These are phyloP conservation scores for Microdon myrmicae DNA, from an alignment of 2,888 invertebrate species.

Conservation along the genomic window DNA sequence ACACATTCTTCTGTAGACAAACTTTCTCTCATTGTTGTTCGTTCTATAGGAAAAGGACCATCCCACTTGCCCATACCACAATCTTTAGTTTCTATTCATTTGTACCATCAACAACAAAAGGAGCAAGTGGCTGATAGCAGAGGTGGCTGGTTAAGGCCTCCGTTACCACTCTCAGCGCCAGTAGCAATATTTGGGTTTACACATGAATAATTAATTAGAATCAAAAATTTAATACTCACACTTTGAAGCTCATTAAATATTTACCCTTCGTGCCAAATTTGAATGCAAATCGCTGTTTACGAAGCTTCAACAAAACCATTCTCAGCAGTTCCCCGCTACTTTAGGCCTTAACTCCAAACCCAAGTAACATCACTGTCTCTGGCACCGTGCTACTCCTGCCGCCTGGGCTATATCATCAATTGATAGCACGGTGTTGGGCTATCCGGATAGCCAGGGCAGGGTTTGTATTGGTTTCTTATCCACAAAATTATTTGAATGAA, in stretches of 20 bases:
- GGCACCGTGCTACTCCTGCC: background rate
- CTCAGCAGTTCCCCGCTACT: slow-evolving; percentile 21
- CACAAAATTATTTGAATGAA: slow-evolving; percentile 51
- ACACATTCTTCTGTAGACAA: slow-evolving; percentile 27
- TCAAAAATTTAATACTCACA: slow-evolving; percentile 66
- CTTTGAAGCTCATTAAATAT: slow-evolving; percentile 64
- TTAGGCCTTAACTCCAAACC: slow-evolving; percentile 23
- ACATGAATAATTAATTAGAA: slow-evolving; percentile 66
- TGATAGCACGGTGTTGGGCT: slow-evolving; percentile 44
- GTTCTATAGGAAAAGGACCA: slow-evolving; percentile 19
- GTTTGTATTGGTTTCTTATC: slow-evolving; percentile 50
- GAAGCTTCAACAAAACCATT: slow-evolving; percentile 54
- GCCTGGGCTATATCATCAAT: slow-evolving; percentile 37
- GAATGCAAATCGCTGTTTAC: slow-evolving; percentile 64
- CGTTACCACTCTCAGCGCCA: slow-evolving; percentile 46
- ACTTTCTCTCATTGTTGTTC: slow-evolving; percentile 16
- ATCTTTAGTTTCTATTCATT: slow-evolving; percentile 34
- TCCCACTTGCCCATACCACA: slow-evolving; percentile 15
- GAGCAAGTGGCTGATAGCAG: background rate
- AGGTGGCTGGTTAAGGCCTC: slow-evolving; percentile 2
- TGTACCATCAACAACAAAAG: slow-evolving; percentile 42
- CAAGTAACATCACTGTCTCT: slow-evolving; percentile 35
- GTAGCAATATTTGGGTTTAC: slow-evolving; percentile 57
- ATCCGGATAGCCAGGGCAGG: slow-evolving; percentile 25
- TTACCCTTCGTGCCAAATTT: slow-evolving; percentile 65